Evolutionary conservation across 2,113 vertebrate genomes (phyloP).

Genomic region (Actenoides hombroni): DNA sequence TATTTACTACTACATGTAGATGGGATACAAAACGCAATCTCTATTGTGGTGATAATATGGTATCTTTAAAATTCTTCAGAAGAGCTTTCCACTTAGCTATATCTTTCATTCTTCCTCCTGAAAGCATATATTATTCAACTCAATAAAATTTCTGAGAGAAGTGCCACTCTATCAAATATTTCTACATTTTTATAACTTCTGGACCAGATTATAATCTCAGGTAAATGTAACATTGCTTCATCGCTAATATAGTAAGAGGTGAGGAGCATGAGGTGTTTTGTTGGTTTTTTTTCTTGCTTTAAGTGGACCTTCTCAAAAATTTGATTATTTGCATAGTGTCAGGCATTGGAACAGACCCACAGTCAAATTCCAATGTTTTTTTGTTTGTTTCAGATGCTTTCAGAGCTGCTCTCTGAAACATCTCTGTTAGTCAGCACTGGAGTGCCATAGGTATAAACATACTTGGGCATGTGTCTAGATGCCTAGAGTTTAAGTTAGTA

Average conservation of each 20-base stretch:
- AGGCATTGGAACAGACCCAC: not conserved
- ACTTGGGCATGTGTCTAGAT: not conserved
- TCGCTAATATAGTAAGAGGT: not conserved
- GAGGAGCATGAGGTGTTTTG: not conserved
- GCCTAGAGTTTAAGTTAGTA: not conserved
- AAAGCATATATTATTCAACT: not conserved
- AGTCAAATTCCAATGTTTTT: not conserved
- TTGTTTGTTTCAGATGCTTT: not conserved
- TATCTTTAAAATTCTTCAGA: not conserved
- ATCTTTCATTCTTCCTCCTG: not conserved
- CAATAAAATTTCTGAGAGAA: not conserved
- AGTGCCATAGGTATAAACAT: not conserved
- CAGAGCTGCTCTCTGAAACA: not conserved
- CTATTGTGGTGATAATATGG: not conserved
- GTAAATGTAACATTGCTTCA: rapidly evolving
- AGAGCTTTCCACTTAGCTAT: not conserved
- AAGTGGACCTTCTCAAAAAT: rapidly evolving
- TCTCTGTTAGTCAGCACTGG: not conserved
- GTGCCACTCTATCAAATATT: not conserved
- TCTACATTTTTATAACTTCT: not conserved
- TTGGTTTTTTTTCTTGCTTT: not conserved
- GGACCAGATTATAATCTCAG: not conserved
- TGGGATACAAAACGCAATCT: not conserved
- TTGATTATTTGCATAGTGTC: not conserved
- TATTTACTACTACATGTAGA: not conserved